Evolutionary conservation across 2,113 vertebrate genomes (phyloP).

Genomic region (Mormoops blainvillei): DNA sequence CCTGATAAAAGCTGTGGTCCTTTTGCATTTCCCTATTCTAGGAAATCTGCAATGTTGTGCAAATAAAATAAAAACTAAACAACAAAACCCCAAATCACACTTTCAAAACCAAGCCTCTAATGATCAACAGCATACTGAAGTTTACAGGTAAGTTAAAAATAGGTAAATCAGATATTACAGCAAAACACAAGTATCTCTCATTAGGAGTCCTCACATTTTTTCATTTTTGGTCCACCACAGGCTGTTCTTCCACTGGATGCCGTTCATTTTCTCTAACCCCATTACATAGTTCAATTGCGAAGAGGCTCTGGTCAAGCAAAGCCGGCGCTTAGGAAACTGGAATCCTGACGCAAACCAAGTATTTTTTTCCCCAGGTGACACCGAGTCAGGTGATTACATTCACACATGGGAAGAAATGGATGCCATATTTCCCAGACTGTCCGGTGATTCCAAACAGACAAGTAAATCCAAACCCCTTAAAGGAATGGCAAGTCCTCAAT

Average conservation of each 20-base stretch:
- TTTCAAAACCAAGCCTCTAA: constrained; percentile 8
- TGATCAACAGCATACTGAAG: not conserved
- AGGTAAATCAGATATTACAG: not conserved
- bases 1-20: not conserved
- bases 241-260: not conserved
- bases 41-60: not conserved
- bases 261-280: not conserved
- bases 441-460: constrained; percentile 24
- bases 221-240: not conserved
- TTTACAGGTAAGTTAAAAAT: not conserved
- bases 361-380: not conserved
- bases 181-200: not conserved
- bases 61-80: constrained; percentile 26
- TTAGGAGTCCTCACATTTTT: not conserved
- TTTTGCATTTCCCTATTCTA: not conserved
- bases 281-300: not conserved
- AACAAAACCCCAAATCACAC: not conserved
- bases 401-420: not conserved
- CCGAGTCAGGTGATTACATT: constrained; percentile 32
- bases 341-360: not conserved
- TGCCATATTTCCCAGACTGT: constrained; percentile 16
- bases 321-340: not conserved
- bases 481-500: not conserved
- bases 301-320: constrained; percentile 1
- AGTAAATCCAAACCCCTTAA: not conserved